Conservation (phyloP, 2,113 vertebrate species). For the Mesoclemmys tuberculata region DNA sequence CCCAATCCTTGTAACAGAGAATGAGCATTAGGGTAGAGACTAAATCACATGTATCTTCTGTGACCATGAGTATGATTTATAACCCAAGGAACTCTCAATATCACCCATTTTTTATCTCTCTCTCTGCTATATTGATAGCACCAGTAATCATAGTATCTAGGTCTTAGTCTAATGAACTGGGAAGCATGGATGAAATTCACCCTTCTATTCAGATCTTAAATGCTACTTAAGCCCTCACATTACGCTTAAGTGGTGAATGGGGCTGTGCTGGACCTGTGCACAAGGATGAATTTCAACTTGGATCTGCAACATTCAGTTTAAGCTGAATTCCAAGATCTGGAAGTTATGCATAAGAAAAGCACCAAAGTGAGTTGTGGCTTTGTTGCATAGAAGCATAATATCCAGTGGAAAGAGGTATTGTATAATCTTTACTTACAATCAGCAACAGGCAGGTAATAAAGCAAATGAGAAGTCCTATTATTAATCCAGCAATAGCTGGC, state of each 20-base stretch:
- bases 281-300: not conserved
- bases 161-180: not conserved
- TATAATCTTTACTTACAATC: slow-evolving; percentile 73
- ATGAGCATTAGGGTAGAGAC: not conserved
- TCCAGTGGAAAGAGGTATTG: rapidly evolving
- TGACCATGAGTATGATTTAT: not conserved
- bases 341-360: not conserved
- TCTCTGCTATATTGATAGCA: not conserved
- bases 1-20: not conserved
- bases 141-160: not conserved
- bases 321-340: not conserved
- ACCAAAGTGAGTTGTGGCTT: rapidly evolving
- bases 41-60: not conserved
- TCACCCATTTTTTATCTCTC: not conserved
- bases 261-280: not conserved
- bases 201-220: not conserved
- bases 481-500: slow-evolving; percentile 77
- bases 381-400: rapidly evolving
- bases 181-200: not conserved
- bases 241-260: not conserved
- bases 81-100: not conserved
- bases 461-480: slow-evolving; percentile 76
- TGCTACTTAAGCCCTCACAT: rapidly evolving
- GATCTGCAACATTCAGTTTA: not conserved
- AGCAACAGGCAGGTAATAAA: slow-evolving; percentile 78